Evolutionary conservation across 2,888 invertebrate species (phyloP), one percentile per base, ranked within the genome.

Genomic region (Cantharis rufa): DNA sequence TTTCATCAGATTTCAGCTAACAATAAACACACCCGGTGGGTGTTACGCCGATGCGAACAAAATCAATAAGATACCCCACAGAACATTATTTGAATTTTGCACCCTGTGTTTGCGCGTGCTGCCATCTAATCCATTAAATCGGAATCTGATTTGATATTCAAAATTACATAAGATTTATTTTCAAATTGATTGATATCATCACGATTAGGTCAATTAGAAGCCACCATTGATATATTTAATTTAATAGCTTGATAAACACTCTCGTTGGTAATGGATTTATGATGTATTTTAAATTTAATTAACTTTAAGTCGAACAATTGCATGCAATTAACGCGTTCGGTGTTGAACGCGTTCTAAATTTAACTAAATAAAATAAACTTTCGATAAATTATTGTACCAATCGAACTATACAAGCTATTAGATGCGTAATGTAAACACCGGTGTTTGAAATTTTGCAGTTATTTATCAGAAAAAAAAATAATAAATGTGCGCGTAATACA

Each of bases 1-100:
- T 15, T 63, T 63, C 74, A 28, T 69, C 62, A 61, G 62, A 72
- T 76, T 76, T 76, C 70, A 70, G 61, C 70, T 27, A 76, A 76
- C 76, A 76, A 76, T 76, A 61, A 69, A 15, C 24, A 32, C 69
- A 62, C 74, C 72, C 70, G 48, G 62, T 63, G 62, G 48, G 21
- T 66, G 64, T 66, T 66, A 66, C 64, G 64, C 64, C 64, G 64
- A 66, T 66, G 64, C 64, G 64, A 66, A 15, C n/a, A 66, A 66
- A 66, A 66, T 66, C 64, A 66, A 66, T 66, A 66, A 21, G n/a
- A 16, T 24, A 18, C 64, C 64, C 64, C 11, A 24, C 24, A 48
- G n/a, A n/a, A 48, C n/a, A 48, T 13, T 32, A 15, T 66, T 66
- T 16, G 16, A 66, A 66, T 66, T 66, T 66, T 21, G 64, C 64